Base-by-base conservation (phyloP, 2,888 invertebrate genomes). In the Chymomyza amoena region DNA sequence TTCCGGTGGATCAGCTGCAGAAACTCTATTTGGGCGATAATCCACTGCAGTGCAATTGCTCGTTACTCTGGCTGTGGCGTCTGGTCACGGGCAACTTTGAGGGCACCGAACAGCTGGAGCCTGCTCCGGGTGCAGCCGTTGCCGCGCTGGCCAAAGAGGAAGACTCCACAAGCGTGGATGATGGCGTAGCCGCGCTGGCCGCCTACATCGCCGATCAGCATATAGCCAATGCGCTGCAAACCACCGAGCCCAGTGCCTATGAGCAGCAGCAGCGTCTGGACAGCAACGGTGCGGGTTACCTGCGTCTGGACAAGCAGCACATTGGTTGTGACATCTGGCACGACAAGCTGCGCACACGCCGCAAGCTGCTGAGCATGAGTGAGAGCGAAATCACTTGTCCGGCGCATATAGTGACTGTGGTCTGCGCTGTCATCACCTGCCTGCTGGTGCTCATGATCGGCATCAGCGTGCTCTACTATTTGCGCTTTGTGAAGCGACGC, bases 1-100 rank as follows among this genome's bases (percentile, higher is more conserved):
- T 96, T 87, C 97, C 96, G 39, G 93, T 97, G 83, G 96, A 97
- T 89, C 95, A 95, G 81, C 92, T 97, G 79, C 93, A 94, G 88
- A 94, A 94, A 71, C 92, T 97, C 45, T 94, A 95, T 78, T 93
- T 97, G 65, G 95, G 96, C 45, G 96, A 96, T 39, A 97, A 97
- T 92, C 97, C 97, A 0, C 93, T 97, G 75, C 93, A 94, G 72
- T 97, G 97, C 92, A 97, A 97, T 91, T 97, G 97, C 90, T 96
- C 97, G 64, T 92, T 97, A 71, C 93, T 96, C 73, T 97, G 97
- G 97, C 92, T 97, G 57, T 96, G 96, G 96, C 95, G 95, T 88
- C 93, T 97, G 60, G 93, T 91, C 7, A 91, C 90, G 5, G 90
- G 92, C 0, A 91, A 91, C 59, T 90, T 89, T 28, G 91, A 90